Percentiles rank a stretch among this genome's conserved stretches.
These are phyloP conservation scores for Eupelmus urozonus DNA, from an alignment of 2,888 invertebrate genomes.

Conservation along the genomic window DNA sequence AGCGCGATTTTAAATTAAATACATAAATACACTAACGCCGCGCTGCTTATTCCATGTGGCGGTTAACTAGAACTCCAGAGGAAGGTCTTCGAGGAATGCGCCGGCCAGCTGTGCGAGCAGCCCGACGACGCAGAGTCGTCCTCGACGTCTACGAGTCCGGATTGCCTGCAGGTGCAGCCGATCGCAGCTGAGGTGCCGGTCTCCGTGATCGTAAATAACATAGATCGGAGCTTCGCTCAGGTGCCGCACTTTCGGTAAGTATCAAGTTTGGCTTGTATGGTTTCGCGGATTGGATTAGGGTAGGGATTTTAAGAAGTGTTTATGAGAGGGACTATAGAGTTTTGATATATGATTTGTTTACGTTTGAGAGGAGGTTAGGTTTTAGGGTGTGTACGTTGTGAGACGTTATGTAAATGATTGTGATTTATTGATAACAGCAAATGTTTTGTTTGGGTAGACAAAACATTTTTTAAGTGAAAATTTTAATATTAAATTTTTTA, in stretches of 20 bases:
- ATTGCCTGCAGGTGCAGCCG: no score
- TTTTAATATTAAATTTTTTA: no score
- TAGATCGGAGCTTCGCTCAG: constrained; percentile 33
- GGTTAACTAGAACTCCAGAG: constrained; percentile 49
- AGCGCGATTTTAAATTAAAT: no score
- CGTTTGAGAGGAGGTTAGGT: constrained; percentile 7
- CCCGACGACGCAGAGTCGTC: background rate
- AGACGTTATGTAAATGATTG: no score
- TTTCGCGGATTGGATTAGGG: no score
- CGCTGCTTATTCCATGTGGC: no score
- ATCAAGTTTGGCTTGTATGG: background rate
- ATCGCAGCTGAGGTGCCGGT: constrained; percentile 32
- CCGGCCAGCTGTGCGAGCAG: background rate
- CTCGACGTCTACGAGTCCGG: background rate
- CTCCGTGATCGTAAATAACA: constrained; percentile 39
- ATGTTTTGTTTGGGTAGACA: no score
- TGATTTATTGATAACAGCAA: no score
- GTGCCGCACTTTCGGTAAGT: constrained; percentile 52
- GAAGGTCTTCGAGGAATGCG: constrained; percentile 56
- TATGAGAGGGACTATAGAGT: no score
- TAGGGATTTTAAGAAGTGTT: no score
- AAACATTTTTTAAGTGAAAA: no score
- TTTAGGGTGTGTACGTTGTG: background rate
- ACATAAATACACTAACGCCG: no score
- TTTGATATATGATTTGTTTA: constrained; percentile 7